These are phyloP conservation scores for Phrynocephalus versicolor DNA, from an alignment of 2,113 vertebrate genomes.

Conservation along the genomic window DNA sequence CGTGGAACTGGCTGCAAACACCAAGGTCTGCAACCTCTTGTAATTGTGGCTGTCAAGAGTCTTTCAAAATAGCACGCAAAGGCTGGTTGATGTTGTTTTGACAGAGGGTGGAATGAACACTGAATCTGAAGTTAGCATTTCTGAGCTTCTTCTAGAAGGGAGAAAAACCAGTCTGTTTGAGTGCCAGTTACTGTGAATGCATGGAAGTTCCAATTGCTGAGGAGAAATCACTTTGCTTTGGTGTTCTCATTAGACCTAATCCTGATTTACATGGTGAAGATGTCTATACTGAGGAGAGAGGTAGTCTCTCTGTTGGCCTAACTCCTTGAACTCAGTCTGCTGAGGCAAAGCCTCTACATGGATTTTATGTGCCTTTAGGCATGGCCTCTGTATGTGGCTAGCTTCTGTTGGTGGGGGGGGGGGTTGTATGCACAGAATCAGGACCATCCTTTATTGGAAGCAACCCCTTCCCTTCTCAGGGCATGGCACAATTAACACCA, in stretches of 20 bases:
- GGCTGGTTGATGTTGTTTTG: not conserved
- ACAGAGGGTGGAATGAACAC: not conserved
- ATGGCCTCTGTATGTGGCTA: not conserved
- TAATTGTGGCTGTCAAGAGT: constrained; percentile 8
- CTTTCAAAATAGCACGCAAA: not conserved
- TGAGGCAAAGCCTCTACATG: too few relatives aligned
- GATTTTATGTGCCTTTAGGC: not conserved
- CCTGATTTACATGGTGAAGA: not conserved
- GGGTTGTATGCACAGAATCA: too few relatives aligned
- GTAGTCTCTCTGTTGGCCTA: not conserved
- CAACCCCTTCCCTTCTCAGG: not conserved
- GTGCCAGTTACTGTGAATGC: not conserved
- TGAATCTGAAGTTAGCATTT: not conserved
- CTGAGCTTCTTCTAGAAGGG: not conserved
- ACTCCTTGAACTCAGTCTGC: not conserved
- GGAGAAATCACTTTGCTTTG: not conserved
- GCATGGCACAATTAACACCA: not conserved
- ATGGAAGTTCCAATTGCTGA: not conserved
- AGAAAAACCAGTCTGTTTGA: not conserved
- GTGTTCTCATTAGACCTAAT: not conserved
- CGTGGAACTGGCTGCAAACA: constrained; percentile 90
- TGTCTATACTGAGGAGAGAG: not conserved
- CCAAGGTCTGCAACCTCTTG: constrained; percentile 78
- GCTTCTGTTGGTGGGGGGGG: not conserved
- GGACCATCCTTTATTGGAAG: not conserved